These are phyloP conservation scores for Pangasius macronema DNA, from an alignment of 2,797 vertebrate species.

Conservation along the genomic window DNA sequence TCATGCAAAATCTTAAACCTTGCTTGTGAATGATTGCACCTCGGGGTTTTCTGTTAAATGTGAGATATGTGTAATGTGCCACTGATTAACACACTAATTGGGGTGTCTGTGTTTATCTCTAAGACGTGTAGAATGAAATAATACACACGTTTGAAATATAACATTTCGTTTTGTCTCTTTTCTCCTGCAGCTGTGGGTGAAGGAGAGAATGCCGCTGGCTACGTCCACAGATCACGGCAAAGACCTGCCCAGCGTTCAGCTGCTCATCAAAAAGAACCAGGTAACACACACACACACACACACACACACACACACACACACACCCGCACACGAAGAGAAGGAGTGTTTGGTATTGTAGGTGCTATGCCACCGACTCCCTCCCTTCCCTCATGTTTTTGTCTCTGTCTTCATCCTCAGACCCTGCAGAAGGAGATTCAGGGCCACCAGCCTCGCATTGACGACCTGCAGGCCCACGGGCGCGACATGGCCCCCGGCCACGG, in stretches of 20 bases:
- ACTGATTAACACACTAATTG: background rate
- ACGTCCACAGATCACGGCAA: slow-evolving; percentile 89
- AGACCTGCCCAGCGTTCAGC: slow-evolving; percentile 90
- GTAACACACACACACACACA: slow-evolving; percentile 61
- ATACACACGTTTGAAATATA: background rate
- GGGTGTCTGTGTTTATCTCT: background rate
- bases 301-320: background rate
- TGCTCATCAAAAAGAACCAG: slow-evolving; percentile 96
- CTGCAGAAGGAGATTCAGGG: slow-evolving; percentile 95
- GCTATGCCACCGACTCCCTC: background rate
- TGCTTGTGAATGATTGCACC: background rate
- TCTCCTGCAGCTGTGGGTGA: slow-evolving; percentile 86
- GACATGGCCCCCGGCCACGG: slow-evolving; percentile 71
- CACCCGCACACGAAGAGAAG: background rate
- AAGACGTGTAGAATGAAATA: background rate
- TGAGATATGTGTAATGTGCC: background rate
- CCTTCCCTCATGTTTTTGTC: background rate
- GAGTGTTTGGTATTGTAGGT: background rate
- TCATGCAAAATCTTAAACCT: background rate
- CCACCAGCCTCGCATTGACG: slow-evolving; percentile 89
- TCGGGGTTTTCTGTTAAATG: background rate
- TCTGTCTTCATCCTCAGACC: slow-evolving; percentile 71
- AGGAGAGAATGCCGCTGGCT: slow-evolving; percentile 87
- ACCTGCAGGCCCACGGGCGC: slow-evolving; percentile 78
- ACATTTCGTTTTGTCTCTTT: background rate